Evolutionary conservation across 2,888 invertebrate species (phyloP), one percentile per base, ranked within the genome.

Genomic region (Caenorhabditis imperialis): DNA sequence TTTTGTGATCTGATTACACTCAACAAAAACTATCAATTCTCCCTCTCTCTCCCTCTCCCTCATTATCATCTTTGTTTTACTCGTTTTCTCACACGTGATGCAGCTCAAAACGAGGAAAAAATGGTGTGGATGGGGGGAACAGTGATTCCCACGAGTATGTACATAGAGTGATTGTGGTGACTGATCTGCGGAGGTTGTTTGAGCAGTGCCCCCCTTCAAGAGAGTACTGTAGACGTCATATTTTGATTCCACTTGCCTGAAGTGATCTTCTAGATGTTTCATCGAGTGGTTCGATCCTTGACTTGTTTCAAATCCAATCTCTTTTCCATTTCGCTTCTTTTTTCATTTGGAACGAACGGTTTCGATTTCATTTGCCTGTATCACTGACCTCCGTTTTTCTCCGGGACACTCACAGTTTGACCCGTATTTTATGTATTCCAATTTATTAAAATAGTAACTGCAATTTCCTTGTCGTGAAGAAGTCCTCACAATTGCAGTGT

Each of bases 341-440:
- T 48, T 55, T 27, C 54, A 54, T 55, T 54, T 53, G n/a, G n/a
- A n/a, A n/a, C n/a, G 33, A 61, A 42, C 61, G 35, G 30, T 63
- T 48, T 63, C 63, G 33, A 55, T 63, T 63, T 38, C 54, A 54
- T 47, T 48, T 55, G 55, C 48, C 63, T 63, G 23, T 47, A 38
- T 30, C 23, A 45, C 44, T 35, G 57, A 23, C 57, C 47, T 33
- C 63, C n/a, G n/a, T n/a, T n/a, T n/a, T n/a, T n/a, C n/a, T n/a
- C n/a, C n/a, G n/a, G 10, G 47, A 23, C 40, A 50, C 40, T 50
- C 65, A 65, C 65, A 65, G 65, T 65, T 50, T 65, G 65, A 65
- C 65, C 65, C 54, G 55, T 30, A 57, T 65, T 35, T 30, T n/a
- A n/a, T n/a, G n/a, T n/a, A n/a, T n/a, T n/a, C n/a, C n/a, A n/a